A percentile compares a stretch with the other conserved stretches of the same genome.
These are phyloP conservation scores for Chionomys nivalis DNA, from an alignment of 2,113 vertebrate species.

Conservation along the genomic window DNA sequence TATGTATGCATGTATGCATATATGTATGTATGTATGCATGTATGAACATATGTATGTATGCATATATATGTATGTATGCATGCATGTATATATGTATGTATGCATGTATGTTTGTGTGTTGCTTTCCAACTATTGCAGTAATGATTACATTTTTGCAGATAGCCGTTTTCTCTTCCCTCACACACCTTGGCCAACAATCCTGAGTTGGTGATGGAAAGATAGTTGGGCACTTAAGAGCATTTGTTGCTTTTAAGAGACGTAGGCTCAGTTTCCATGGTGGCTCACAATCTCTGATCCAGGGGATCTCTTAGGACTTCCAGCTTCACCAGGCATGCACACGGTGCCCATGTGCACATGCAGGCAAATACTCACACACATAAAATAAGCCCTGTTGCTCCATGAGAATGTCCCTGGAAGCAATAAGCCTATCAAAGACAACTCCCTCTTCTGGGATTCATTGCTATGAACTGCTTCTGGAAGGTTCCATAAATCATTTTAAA, in stretches of 20 bases:
- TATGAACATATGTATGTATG: too few relatives aligned
- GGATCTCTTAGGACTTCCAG: not conserved
- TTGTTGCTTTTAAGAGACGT: not conserved
- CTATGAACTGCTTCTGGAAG: not conserved
- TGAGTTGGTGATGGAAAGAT: not conserved
- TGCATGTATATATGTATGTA: too few relatives aligned
- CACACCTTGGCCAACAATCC: not conserved
- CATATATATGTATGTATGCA: too few relatives aligned
- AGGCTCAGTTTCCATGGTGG: not conserved
- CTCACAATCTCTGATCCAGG: not conserved
- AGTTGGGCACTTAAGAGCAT: not conserved
- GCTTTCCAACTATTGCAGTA: not conserved
- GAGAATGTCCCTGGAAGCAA: not conserved
- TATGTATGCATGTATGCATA: too few relatives aligned
- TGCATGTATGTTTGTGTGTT: too few relatives aligned
- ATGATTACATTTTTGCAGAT: not conserved
- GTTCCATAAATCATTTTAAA: not conserved
- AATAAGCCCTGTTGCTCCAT: not conserved
- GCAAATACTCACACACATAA: not conserved
- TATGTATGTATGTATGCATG: too few relatives aligned
- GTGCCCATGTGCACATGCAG: not conserved
- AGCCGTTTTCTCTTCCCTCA: not conserved
- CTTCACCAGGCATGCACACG: not conserved
- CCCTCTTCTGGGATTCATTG: not conserved
- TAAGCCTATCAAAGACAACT: not conserved